Base-by-base conservation (phyloP, 2,113 vertebrate species). In the Paracanthobrama guichenoti region DNA sequence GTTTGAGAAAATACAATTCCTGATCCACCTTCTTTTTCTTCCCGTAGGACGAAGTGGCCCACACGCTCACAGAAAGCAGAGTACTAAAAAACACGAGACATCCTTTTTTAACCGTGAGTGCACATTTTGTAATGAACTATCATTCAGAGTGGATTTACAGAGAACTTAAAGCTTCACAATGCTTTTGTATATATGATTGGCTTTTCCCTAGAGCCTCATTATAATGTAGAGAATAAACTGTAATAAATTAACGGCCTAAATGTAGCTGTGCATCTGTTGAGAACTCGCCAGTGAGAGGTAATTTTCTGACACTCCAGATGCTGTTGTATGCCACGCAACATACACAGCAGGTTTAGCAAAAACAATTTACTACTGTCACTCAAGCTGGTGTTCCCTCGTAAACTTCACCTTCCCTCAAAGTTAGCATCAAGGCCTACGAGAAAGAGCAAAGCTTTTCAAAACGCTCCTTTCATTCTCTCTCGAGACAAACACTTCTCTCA, bases 71-170 rank as follows among this genome's bases (percentile, higher is more conserved):
- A 86, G 97, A 99, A 92, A 99, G 97, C 93, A 94, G 98, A 95
- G 98, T 99, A 28, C 89, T 99, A 83, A 98, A 99, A 94, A 99
- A 98, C 91, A 99, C 98, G 79, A 95, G 97, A 86, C 97, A 99
- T 53, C 97, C 98, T 26, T 99, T 99, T 92, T 94, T 99, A 95
- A 99, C 98, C 64, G 98, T 99, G 92, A 97, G 97, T 97, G 84
- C 75, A 76, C 74, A 6, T 55, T 77, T n/a, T 74, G 46, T 85
- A 55, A 66, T 64, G 86, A 85, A 77, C 78, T 85, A 24, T 85
- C 76, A 77, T 35, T 78, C 87, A 69, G 46, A n/a, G 83, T 12
- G 78, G 60, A 57, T 64, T 28, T 6, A 13, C 69, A 84, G 69
- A 86, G 73, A 74, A 48, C 66, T 71, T 87, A 78, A 75, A 26